These are phyloP conservation scores for Notodonta ziczac DNA, from an alignment of 2,888 invertebrate genomes.

Conservation along the genomic window DNA sequence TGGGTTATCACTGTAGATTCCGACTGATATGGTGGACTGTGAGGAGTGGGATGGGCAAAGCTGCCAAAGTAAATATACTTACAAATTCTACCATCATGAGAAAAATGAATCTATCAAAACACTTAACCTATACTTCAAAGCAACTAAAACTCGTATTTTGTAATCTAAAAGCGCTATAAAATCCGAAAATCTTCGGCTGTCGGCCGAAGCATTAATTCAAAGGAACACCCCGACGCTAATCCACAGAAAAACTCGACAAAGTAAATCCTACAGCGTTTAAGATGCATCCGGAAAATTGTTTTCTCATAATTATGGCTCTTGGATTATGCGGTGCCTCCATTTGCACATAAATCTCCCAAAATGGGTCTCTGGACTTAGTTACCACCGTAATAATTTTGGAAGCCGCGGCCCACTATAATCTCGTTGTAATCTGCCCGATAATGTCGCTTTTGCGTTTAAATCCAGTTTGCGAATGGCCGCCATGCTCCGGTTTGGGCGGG, in stretches of 20 bases:
- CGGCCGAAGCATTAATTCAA: slow-evolving; percentile 37
- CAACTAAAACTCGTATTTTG: neutral
- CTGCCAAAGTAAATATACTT: no score
- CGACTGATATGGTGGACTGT: no score
- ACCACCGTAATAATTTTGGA: slow-evolving; percentile 80
- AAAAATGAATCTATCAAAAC: no score
- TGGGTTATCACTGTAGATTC: no score
- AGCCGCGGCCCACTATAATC: slow-evolving; percentile 79
- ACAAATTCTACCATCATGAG: no score
- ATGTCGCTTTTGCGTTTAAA: slow-evolving; percentile 79
- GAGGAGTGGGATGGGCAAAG: no score
- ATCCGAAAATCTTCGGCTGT: slow-evolving; percentile 19
- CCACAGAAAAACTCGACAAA: slow-evolving; percentile 47
- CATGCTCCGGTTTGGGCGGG: slow-evolving; percentile 72
- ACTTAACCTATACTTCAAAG: neutral
- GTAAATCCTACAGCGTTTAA: slow-evolving; percentile 75
- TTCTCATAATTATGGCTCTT: slow-evolving; percentile 81
- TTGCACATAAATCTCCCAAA: slow-evolving; percentile 80
- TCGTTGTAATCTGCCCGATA: slow-evolving; percentile 83
- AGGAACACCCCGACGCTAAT: slow-evolving; percentile 38
- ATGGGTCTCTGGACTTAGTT: slow-evolving; percentile 82
- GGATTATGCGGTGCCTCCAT: slow-evolving; percentile 78
- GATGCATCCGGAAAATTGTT: slow-evolving; percentile 82
- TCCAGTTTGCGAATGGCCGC: slow-evolving; percentile 64
- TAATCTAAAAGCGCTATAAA: neutral